phyloP scores from a whole-genome alignment of 37 sponge, comb jelly and placozoan species.

The Crambe crambe region DNA sequence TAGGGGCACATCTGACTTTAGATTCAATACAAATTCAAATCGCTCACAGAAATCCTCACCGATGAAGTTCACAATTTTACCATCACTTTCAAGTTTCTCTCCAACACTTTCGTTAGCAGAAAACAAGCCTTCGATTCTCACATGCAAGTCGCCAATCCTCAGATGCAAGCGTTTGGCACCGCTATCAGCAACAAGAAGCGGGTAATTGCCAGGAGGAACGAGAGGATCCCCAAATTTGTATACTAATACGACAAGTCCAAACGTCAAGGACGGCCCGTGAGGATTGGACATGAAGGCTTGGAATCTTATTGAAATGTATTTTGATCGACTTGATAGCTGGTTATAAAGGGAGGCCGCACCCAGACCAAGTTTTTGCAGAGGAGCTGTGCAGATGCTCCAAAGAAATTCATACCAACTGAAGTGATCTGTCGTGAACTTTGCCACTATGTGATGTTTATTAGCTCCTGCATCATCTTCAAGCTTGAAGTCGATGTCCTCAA shows the following conservation, averaged over 20 bases:
- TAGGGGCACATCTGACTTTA: constrained; percentile 1
- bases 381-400: constrained; percentile 32
- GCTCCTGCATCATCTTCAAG: neutral
- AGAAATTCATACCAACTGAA: constrained; percentile 57
- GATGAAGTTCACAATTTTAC: constrained; percentile 7
- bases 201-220: constrained; percentile 39
- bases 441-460: too few relatives aligned
- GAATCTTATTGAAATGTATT: constrained; percentile 27
- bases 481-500: neutral
- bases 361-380: constrained; percentile 8
- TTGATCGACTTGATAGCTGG: neutral
- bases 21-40: constrained; percentile 47
- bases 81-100: constrained; percentile 5
- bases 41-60: constrained; percentile 55
- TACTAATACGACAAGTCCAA: constrained; percentile 41
- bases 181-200: constrained; percentile 43
- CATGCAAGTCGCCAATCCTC: constrained; percentile 29
- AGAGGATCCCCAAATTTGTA: constrained; percentile 68
- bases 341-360: constrained; percentile 38
- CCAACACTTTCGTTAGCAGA: constrained; percentile 21
- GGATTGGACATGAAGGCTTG: constrained; percentile 65
- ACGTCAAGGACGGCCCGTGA: neutral
- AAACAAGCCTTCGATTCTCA: constrained; percentile 31
- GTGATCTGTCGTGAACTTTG: constrained; percentile 33
- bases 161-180: constrained; percentile 26